Evolutionary conservation across 30 jellyfish, hydroid and myxozoan species (phyloP), one percentile per base, ranked within the genome.

Genomic region (Pelagia noctiluca): DNA sequence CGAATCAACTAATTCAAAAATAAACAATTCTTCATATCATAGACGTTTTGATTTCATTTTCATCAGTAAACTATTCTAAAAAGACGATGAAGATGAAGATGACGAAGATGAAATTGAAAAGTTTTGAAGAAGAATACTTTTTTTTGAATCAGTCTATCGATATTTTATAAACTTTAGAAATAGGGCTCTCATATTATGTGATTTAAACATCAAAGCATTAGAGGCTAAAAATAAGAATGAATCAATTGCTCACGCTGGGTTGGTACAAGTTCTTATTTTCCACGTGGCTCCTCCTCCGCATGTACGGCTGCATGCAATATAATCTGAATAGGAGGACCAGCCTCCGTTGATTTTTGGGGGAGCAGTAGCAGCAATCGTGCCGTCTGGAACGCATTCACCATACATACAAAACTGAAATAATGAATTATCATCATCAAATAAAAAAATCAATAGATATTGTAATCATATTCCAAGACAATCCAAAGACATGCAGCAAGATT

Each of bases 281-380:
- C 94, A 88, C 47, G 88, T 97, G 24, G 83, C 95, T 57, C 97
- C 99, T 22, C 95, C 82, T 32, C 99, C 99, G 61, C 99, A 93
- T 2, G 67, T 72, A 7, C 86, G 87, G 71, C 73, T 82, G 83
- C 99, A 93, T 12, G 74, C 36, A 1, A 91, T 42, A 75, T 81
- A 93, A 0, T 78, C 90, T 12, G 95, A 82, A 86, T 78, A 93
- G 25, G 35, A 87, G 5, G 97, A 77, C 99, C 99, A 93, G 11
- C 95, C 91, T 16, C 99, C 99, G 84, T 93, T 83, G 52, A 88
- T 67, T 1, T 96, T 88, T 2, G 84, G 66, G 0, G 96, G 82
- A 23, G 96, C 88, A 1, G 87, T 77, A 0, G 96, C 76, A 23
- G 96, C 88, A 1, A 83, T 77, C 10, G 91, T 53, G n/a, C 97